Evolutionary conservation across 2,888 invertebrate species (phyloP), one percentile per base, ranked within the genome.

Genomic region (Saturnia japonica): DNA sequence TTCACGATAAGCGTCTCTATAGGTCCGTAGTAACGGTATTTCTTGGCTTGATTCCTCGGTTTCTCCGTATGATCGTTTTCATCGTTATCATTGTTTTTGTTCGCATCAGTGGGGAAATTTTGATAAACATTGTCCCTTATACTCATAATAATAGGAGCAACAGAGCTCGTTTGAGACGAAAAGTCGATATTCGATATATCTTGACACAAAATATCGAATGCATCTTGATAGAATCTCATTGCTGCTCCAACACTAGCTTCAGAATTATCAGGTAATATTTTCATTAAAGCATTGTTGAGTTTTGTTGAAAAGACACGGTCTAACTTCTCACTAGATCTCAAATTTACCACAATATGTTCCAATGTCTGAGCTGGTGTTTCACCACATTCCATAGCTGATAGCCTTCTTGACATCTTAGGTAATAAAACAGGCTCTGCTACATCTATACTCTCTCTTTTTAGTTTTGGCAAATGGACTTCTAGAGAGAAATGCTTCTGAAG

Each of bases 101-200:
- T 93, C 0, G 91, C 85, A 57, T 94, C 94, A 0, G 86, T 84
- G 0, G 91, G 82, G 72, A 93, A 93, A 70, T 93, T 93, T 72
- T 94, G 93, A 72, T 94, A 93, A 0, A 94, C 94, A 64, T 94
- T 94, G 72, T 94, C 94, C 43, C 93, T 91, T 45, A 94, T 94
- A 71, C 93, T 93, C 94, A 94, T 93, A 2, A 94, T 93, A 0
- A 94, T 93, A 0, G 94, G 94, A 9, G 94, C 94, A 0, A 94
- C 94, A 0, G 93, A 88, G 70, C 90, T 88, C 0, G 91, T 89
- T 70, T 90, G 89, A 0, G 86, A 76, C 0, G 90, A 85, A 74
- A 94, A 94, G 69, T 94, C 94, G 0, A 91, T 85, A 22, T 70
- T 67, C 0, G 82, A 73, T 0, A 91, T 85, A 28, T 91, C 90